A percentile compares a stretch with the other conserved stretches of the same genome.
Conservation (phyloP, 2,797 vertebrate genomes). For the Sebastes vulpes region DNA sequence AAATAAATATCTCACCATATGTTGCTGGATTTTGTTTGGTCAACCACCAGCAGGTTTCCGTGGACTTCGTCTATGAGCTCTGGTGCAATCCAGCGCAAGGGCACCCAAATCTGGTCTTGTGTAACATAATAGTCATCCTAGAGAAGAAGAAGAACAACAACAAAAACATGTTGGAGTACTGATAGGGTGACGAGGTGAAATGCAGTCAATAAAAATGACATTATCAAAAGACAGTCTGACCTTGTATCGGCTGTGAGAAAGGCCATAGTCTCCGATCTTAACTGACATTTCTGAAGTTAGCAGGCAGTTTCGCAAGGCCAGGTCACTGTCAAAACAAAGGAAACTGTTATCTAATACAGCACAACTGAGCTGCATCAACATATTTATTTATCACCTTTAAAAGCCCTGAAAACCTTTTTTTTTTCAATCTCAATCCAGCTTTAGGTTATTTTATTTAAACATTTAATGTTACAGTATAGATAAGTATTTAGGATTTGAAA, state of each 20-base stretch:
- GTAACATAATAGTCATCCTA: slow-evolving; percentile 99
- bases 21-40: slow-evolving; percentile 97
- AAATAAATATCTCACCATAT: slow-evolving; percentile 89
- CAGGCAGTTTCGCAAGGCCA: slow-evolving; percentile 96
- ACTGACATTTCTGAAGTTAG: slow-evolving; percentile 94
- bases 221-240: slow-evolving; percentile 67
- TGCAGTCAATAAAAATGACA: neutral
- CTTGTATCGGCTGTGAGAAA: slow-evolving; percentile 95
- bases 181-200: neutral
- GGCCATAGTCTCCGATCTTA: slow-evolving; percentile 96
- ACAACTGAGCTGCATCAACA: neutral
- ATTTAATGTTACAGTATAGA: neutral
- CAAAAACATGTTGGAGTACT: neutral
- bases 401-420: neutral
- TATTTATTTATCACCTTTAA: neutral
- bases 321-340: slow-evolving; percentile 85
- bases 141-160: neutral
- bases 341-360: neutral
- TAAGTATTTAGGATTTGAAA: neutral
- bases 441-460: neutral
- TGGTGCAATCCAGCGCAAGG: slow-evolving; percentile 97
- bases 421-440: neutral
- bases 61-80: slow-evolving; percentile 98
- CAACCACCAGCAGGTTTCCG: slow-evolving; percentile 94
- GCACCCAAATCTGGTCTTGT: slow-evolving; percentile 97